Conservation (phyloP, 2,797 vertebrate genomes). For the Anniella stebbinsi region DNA sequence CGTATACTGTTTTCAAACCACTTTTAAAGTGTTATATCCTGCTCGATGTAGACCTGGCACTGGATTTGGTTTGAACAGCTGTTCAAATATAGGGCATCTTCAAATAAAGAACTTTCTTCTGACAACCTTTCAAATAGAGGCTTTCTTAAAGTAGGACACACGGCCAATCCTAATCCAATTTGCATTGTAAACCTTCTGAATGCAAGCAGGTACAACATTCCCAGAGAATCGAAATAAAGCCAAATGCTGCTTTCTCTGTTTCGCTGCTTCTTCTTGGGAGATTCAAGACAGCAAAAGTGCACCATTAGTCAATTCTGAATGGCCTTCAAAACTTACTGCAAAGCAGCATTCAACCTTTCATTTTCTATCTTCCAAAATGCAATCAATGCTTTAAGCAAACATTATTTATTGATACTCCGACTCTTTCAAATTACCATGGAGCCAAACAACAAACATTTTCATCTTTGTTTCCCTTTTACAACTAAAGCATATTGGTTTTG, state of each 20-base stretch:
- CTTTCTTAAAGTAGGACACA: not conserved
- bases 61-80: too few relatives aligned
- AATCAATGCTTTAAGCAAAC: not conserved
- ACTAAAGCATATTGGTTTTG: not conserved
- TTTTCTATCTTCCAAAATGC: not conserved
- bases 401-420: not conserved
- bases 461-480: not conserved
- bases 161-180: not conserved
- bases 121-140: too few relatives aligned
- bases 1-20: too few relatives aligned
- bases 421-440: not conserved
- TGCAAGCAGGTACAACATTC: not conserved
- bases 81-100: too few relatives aligned
- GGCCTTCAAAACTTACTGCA: not conserved
- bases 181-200: not conserved
- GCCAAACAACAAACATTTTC: not conserved
- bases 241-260: not conserved
- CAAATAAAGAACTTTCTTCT: too few relatives aligned
- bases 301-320: not conserved
- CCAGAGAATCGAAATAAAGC: constrained; percentile 1
- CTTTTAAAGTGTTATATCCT: too few relatives aligned
- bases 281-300: not conserved
- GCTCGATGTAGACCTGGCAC: too few relatives aligned
- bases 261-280: not conserved
- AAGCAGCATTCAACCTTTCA: not conserved